Conservation (phyloP, 2,113 vertebrate genomes). For the Montifringilla adamsi region DNA sequence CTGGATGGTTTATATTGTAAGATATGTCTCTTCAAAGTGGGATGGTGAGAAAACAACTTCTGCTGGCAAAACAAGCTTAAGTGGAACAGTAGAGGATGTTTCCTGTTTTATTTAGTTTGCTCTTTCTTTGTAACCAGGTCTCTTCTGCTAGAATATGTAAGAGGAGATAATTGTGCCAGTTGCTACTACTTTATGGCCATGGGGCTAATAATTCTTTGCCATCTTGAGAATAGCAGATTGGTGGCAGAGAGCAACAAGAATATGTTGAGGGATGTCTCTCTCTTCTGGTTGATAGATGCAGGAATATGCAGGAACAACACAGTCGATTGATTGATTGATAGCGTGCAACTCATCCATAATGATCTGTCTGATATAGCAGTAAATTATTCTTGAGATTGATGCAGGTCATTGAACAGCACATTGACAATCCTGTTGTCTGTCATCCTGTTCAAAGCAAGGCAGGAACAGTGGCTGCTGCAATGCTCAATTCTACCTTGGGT, state of each 20-base stretch:
- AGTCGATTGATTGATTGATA: conserved; percentile 70
- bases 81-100: background rate
- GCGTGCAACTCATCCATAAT: conserved; percentile 62
- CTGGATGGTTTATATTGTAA: background rate
- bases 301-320: conserved; percentile 68
- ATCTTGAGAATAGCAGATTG: background rate
- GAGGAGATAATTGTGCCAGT: background rate
- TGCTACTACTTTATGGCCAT: background rate
- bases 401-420: conserved; percentile 70
- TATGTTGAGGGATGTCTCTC: conserved; percentile 29
- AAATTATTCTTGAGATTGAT: conserved; percentile 73
- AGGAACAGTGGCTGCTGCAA: conserved; percentile 19
- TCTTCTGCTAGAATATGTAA: background rate
- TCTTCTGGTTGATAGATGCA: conserved; percentile 58
- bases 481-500: background rate
- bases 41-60: background rate
- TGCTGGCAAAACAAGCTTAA: background rate
- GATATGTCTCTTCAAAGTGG: background rate
- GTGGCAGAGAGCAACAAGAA: conserved; percentile 39
- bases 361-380: conserved; percentile 69
- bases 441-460: conserved; percentile 42
- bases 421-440: conserved; percentile 67
- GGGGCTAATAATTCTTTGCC: conserved; percentile 33
- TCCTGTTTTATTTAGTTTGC: background rate
- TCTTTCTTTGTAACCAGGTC: background rate